Evolutionary conservation across 1,140 invertebrate species (phyloP).

Genomic region (Carposina sasakii): DNA sequence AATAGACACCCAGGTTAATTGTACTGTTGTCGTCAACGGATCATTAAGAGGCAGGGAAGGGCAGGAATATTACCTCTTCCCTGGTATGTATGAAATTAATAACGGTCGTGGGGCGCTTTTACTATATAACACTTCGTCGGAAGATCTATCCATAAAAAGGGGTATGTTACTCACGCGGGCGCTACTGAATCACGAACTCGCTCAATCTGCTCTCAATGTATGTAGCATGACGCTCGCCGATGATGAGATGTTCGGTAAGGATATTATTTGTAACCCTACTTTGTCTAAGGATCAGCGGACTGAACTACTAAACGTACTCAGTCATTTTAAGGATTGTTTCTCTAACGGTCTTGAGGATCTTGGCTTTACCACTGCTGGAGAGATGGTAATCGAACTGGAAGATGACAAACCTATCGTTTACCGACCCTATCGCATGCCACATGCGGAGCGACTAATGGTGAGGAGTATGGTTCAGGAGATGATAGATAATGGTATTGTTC

Average conservation of each 20-base stretch:
- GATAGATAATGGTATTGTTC: conserved; percentile 37
- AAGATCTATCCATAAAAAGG: neutral
- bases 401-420: conserved; percentile 22
- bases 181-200: neutral
- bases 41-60: conserved; percentile 4
- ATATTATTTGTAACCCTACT: neutral
- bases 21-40: neutral
- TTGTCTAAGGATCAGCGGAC: conserved; percentile 1
- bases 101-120: neutral
- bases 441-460: conserved; percentile 23
- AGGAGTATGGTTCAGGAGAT: conserved; percentile 37
- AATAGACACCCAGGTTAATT: neutral
- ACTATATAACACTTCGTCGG: neutral
- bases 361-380: conserved; percentile 13
- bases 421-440: conserved; percentile 22
- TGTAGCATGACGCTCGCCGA: neutral
- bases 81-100: neutral
- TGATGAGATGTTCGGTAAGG: conserved; percentile 1
- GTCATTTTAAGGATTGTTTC: conserved; percentile 26
- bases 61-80: conserved; percentile 2
- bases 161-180: neutral
- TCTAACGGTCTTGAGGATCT: conserved; percentile 19
- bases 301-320: conserved; percentile 4
- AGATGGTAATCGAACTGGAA: conserved; percentile 24
- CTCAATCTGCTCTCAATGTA: neutral